Evolutionary conservation across 2,797 vertebrate genomes (phyloP), one percentile per base, ranked within the genome.

Genomic region (Podargus strigoides): DNA sequence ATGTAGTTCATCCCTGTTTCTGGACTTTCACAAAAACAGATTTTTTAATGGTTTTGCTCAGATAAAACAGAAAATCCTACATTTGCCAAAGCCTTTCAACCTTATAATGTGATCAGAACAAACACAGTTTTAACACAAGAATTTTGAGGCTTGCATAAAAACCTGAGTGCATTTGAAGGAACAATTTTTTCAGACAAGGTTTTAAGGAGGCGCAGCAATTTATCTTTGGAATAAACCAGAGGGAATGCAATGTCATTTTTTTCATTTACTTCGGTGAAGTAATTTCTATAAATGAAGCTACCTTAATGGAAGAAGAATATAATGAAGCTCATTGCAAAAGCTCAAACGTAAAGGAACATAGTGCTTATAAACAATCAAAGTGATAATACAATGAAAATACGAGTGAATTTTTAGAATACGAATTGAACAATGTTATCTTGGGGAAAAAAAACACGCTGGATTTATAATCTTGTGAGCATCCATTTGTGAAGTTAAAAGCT

Each of bases 31-130:
- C 3, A 16, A 47, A 17, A 88, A 87, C 58, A 90, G 82, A 78
- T 75, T 94, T 96, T 94, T 84, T 39, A 95, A 90, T 85, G 74
- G 52, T 59, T 92, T 74, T 93, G 64, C 81, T 73, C 88, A 89
- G 92, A 93, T 92, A 90, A 95, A 95, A 77, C 49, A 85, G 53
- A 91, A 82, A 88, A 85, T 49, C 7, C 22, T 52, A 12, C 20
- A 42, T 21, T 74, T 87, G 78, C 84, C 87, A 95, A 93, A 76
- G 46, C 28, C 83, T 78, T 90, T 58, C 59, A 89, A 19, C 52
- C 37, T 64, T 64, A 60, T 4, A 85, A 80, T 53, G 30, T 8
- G 37, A 63, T 73, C 34, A 85, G 27, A 93, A 74, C 9, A 73
- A 41, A 39, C 3, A 55, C 17, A 75, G 20, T 56, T 89, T 68